Percentiles rank a stretch among this genome's conserved stretches.
phyloP scores from a whole-genome alignment of 2,113 vertebrate genomes.

The Rhinopomastus cyanomelas region DNA sequence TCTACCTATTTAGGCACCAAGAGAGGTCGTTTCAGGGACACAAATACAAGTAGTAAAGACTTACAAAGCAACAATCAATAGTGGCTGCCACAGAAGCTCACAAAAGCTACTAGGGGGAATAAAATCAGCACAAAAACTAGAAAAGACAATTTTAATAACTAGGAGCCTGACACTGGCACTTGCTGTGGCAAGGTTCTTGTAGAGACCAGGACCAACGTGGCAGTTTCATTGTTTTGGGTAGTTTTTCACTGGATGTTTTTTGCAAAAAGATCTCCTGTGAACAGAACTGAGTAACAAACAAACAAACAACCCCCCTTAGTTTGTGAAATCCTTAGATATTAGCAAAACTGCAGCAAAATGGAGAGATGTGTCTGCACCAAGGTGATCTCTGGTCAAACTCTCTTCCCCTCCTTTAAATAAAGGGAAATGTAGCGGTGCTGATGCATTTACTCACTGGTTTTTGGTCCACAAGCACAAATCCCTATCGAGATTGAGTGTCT shows the following conservation, averaged over 20 bases:
- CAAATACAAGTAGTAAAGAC: not conserved
- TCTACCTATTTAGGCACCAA: fast-evolving
- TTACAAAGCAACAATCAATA: not conserved
- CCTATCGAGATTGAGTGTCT: not conserved
- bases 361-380: not conserved
- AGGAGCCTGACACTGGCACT: not conserved
- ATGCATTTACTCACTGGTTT: not conserved
- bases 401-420: not conserved
- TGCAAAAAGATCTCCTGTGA: not conserved
- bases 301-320: not conserved
- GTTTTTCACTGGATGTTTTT: not conserved
- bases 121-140: not conserved
- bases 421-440: not conserved
- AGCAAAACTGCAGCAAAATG: not conserved
- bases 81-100: not conserved
- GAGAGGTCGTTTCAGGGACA: not conserved
- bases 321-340: not conserved
- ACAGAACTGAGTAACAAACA: not conserved
- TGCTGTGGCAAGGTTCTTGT: not conserved
- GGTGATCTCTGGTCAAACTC: not conserved
- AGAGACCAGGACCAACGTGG: not conserved
- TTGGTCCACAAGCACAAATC: not conserved
- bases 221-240: no score
- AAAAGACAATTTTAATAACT: not conserved
- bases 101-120: not conserved